These are phyloP conservation scores for Picus viridis DNA, from an alignment of 2,797 vertebrate species.

Conservation along the genomic window DNA sequence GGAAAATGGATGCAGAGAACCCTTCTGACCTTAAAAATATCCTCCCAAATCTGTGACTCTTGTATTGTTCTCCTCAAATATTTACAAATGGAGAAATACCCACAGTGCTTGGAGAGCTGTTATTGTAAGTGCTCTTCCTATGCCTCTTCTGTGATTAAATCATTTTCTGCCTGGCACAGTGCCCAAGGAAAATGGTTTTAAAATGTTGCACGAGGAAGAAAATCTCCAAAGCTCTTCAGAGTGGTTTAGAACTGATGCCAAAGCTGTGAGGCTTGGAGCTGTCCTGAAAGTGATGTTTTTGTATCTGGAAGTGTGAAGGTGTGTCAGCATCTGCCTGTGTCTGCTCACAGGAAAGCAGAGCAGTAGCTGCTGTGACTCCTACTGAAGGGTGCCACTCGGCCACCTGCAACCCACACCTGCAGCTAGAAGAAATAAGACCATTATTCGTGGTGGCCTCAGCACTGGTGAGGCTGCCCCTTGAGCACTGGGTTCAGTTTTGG, in stretches of 20 bases:
- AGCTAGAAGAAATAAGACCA: neutral
- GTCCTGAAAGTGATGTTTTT: neutral
- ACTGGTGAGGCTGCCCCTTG: neutral
- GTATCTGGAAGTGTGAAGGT: neutral
- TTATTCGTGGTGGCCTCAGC: neutral
- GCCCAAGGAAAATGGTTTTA: conserved; percentile 19
- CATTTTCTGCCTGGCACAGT: neutral
- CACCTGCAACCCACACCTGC: neutral
- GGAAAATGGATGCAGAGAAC: neutral
- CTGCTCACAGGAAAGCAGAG: neutral
- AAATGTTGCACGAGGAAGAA: neutral
- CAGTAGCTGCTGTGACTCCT: neutral
- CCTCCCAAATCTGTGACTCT: neutral
- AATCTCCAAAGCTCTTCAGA: neutral
- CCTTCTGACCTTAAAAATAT: neutral
- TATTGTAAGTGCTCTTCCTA: conserved; percentile 20
- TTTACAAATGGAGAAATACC: conserved; percentile 19
- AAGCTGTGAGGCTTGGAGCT: neutral
- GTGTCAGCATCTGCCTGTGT: neutral
- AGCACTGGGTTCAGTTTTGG: too few relatives aligned
- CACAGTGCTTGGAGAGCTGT: neutral
- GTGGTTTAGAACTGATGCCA: neutral
- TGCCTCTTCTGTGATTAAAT: conserved; percentile 35
- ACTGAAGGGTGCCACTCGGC: neutral
- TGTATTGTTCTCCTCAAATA: neutral